These are phyloP conservation scores for Rhea pennata DNA, from an alignment of 2,113 vertebrate species.

Conservation along the genomic window DNA sequence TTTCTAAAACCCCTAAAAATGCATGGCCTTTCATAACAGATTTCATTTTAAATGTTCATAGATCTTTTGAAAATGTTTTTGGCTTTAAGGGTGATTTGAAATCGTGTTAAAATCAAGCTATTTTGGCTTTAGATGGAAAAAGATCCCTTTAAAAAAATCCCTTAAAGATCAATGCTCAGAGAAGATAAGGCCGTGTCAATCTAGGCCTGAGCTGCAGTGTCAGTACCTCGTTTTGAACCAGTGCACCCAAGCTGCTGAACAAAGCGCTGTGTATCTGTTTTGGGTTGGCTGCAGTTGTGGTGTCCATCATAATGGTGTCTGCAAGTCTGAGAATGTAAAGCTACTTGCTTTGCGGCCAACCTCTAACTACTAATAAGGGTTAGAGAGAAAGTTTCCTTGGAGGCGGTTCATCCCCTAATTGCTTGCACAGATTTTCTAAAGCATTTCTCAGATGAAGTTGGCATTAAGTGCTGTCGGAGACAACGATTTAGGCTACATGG, in stretches of 20 bases:
- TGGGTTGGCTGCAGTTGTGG: slow-evolving; percentile 21
- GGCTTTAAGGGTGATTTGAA: background rate
- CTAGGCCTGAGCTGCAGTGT: fast-evolving
- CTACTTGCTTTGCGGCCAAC: slow-evolving; percentile 59
- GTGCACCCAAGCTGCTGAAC: background rate
- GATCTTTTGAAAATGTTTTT: background rate
- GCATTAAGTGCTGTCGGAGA: background rate
- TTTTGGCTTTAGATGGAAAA: slow-evolving; percentile 39
- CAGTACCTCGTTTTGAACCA: background rate
- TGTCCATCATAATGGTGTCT: slow-evolving; percentile 56
- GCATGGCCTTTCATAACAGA: background rate
- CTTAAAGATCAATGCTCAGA: background rate
- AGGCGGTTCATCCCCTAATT: slow-evolving; percentile 45
- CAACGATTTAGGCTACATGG: background rate
- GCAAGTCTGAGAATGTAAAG: slow-evolving; percentile 67
- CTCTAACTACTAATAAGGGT: slow-evolving; percentile 61
- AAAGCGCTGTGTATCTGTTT: slow-evolving; percentile 1
- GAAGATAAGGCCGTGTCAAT: slow-evolving; percentile 26
- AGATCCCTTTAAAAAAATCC: background rate
- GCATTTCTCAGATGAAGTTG: slow-evolving; percentile 5
- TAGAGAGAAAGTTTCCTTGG: slow-evolving; percentile 61
- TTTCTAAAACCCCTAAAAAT: background rate
- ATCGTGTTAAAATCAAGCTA: slow-evolving; percentile 14
- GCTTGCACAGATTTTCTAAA: slow-evolving; percentile 53
- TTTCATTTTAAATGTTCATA: background rate